Conservation (phyloP, 2,888 invertebrate species). For the Stomorhina lunata region DNA sequence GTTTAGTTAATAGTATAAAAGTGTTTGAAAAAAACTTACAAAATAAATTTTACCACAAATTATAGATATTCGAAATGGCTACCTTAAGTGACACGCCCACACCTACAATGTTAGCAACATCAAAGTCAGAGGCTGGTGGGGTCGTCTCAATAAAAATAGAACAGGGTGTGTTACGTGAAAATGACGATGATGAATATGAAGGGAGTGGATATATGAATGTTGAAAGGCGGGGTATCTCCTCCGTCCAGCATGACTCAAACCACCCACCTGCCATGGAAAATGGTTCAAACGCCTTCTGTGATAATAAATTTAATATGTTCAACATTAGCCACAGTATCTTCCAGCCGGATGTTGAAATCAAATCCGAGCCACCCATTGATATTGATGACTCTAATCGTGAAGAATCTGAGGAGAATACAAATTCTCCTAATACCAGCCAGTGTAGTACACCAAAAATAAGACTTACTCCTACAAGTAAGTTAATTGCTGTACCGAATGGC, state of each 20-base stretch:
- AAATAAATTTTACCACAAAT: not conserved
- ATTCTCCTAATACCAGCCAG: not conserved
- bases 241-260: constrained; percentile 19
- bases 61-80: constrained; percentile 63
- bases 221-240: not conserved
- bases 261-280: constrained; percentile 1
- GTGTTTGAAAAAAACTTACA: not conserved
- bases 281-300: not conserved
- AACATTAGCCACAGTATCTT: constrained; percentile 29
- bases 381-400: constrained; percentile 68
- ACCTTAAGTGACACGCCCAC: constrained; percentile 67
- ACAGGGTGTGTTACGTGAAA: constrained; percentile 60
- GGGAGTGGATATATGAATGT: constrained; percentile 37
- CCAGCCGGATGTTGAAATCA: constrained; percentile 67
- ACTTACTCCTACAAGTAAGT: constrained; percentile 74
- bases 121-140: constrained; percentile 35
- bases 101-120: constrained; percentile 38
- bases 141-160: constrained; percentile 63
- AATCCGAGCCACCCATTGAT: constrained; percentile 70
- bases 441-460: constrained; percentile 69
- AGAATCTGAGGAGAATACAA: constrained; percentile 1
- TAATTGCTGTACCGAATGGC: constrained; percentile 71
- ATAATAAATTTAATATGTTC: constrained; percentile 2
- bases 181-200: constrained; percentile 40
- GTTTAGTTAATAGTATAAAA: not conserved